These are phyloP conservation scores for Lucilia sericata DNA, from an alignment of 1,140 invertebrate genomes.

Conservation along the genomic window DNA sequence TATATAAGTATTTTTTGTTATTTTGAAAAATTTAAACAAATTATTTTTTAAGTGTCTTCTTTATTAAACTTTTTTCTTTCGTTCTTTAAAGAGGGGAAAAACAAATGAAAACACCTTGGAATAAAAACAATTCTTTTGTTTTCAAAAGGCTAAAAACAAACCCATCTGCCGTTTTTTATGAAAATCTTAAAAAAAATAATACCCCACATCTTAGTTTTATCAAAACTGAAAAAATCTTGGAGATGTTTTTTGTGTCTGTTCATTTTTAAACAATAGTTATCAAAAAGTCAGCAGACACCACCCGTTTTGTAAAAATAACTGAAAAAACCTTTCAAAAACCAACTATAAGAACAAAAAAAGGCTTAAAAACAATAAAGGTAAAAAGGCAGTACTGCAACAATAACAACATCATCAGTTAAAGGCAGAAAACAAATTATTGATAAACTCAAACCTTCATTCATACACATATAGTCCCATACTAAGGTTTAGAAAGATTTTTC, in stretches of 20 bases:
- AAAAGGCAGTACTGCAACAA: background rate
- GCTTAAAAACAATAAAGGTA: conserved; percentile 12
- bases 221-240: background rate
- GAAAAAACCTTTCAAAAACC: background rate
- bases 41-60: background rate
- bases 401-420: background rate
- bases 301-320: background rate
- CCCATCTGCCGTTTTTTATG: background rate
- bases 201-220: background rate
- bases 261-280: conserved; percentile 9
- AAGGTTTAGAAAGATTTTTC: background rate
- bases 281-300: conserved; percentile 19
- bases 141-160: background rate
- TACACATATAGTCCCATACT: background rate
- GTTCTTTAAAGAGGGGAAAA: background rate
- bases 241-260: background rate
- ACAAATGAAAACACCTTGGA: background rate
- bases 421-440: background rate
- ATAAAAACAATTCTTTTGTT: background rate
- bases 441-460: background rate
- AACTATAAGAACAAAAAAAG: background rate
- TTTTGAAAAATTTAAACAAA: conserved; percentile 8
- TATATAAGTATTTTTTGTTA: conserved; percentile 18
- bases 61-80: background rate
- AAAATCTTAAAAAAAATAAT: background rate